Evolutionary conservation across 2,888 invertebrate species (phyloP).

Genomic region (Rhamnusium bicolor): DNA sequence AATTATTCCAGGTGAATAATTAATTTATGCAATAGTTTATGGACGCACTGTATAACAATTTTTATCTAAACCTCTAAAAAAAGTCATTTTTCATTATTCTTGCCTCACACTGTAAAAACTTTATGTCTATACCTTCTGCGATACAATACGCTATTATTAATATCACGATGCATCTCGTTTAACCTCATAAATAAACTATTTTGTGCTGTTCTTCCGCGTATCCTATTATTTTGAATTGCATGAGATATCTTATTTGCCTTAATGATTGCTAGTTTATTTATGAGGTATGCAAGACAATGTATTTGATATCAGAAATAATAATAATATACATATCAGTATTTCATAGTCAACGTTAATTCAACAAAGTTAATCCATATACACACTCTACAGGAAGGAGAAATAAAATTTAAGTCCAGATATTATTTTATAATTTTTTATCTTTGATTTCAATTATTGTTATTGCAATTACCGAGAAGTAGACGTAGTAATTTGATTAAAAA

Average conservation of each 20-base stretch:
- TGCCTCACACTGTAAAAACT: background rate
- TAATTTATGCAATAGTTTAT: no score
- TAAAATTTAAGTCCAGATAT: no score
- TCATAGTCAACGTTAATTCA: constrained; percentile 4
- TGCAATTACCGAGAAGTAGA: no score
- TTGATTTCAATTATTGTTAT: no score
- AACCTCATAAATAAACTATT: constrained; percentile 16
- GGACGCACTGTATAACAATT: no score
- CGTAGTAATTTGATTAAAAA: no score
- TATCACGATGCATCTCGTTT: background rate
- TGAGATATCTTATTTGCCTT: constrained; percentile 3
- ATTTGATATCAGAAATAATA: background rate
- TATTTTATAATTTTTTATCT: no score
- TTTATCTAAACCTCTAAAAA: no score
- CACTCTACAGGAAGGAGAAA: background rate
- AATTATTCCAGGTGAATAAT: no score
- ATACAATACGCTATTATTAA: constrained; percentile 1
- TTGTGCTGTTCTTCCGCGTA: constrained; percentile 5
- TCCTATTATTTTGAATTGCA: background rate
- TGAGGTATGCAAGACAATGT: constrained; percentile 1
- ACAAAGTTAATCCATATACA: background rate
- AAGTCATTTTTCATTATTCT: background rate
- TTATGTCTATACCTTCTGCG: background rate
- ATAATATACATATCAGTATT: background rate
- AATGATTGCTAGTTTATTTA: background rate